Evolutionary conservation across 2,888 invertebrate genomes (phyloP).

Genomic region (Sphaerophoria rueppellii): DNA sequence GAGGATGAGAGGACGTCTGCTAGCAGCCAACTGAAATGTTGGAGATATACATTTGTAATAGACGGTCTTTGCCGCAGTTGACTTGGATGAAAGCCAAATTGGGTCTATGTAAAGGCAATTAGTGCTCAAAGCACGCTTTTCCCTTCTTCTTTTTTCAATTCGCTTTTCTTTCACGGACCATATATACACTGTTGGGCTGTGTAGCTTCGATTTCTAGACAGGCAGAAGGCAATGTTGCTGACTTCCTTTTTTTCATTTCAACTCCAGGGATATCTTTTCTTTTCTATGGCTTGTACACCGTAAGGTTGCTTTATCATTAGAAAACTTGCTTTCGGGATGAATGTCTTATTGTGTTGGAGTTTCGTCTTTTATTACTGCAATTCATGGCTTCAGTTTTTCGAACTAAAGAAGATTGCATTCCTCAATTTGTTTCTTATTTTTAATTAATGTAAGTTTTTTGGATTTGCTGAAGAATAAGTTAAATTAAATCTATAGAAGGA

Average conservation of each 20-base stretch:
- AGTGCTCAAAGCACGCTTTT: constrained; percentile 60
- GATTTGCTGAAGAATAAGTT: no score
- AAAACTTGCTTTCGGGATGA: constrained; percentile 62
- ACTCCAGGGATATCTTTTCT: background rate
- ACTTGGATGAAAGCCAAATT: constrained; percentile 69
- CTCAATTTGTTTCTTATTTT: background rate
- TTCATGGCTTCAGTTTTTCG: constrained; percentile 21
- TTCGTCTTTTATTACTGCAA: constrained; percentile 47
- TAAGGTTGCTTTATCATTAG: constrained; percentile 37
- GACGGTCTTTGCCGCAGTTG: constrained; percentile 51
- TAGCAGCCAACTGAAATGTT: background rate
- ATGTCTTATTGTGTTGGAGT: constrained; percentile 57
- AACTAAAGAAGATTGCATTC: background rate
- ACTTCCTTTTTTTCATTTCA: constrained; percentile 49
- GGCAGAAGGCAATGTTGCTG: constrained; percentile 44
- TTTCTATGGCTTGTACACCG: background rate
- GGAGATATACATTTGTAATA: constrained; percentile 9
- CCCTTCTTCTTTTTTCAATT: background rate
- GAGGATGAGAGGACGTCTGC: constrained; percentile 31
- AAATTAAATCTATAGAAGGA: no score
- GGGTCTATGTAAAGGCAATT: constrained; percentile 68
- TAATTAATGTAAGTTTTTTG: no score
- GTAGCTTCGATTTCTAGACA: background rate
- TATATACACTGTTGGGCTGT: background rate
- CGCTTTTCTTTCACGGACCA: background rate